Evolutionary conservation across 92 coral and sea anemone genomes (phyloP).

Genomic region (Zoanthus gigantus): DNA sequence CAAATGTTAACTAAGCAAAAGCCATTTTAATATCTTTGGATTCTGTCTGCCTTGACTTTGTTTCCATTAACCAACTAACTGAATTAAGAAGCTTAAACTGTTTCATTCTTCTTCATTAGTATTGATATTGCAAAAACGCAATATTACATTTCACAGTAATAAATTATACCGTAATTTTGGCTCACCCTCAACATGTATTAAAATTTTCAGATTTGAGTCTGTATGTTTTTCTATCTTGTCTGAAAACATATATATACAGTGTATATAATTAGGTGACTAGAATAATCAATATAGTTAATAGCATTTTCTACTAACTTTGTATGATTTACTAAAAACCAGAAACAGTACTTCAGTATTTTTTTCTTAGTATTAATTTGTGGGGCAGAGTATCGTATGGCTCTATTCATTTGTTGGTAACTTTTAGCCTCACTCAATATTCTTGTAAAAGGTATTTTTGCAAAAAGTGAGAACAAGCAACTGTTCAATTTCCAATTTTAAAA

Average conservation of each 20-base stretch:
- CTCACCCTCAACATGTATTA: background rate
- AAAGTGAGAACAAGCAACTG: background rate
- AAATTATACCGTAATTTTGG: background rate
- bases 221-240: background rate
- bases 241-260: background rate
- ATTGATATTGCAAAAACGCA: background rate
- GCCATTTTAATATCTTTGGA: background rate
- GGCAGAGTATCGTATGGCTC: background rate
- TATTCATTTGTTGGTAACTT: background rate
- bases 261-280: background rate
- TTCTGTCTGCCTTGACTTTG: slow-evolving; percentile 6
- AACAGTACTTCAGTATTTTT: background rate
- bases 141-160: background rate
- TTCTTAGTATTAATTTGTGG: background rate
- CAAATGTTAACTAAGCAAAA: background rate
- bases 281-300: background rate
- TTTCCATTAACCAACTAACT: background rate
- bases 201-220: background rate
- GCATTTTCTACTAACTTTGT: background rate
- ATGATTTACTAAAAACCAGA: background rate
- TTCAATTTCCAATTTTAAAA: background rate
- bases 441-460: background rate
- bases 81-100: background rate
- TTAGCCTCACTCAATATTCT: background rate
- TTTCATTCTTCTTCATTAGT: background rate